Base-by-base conservation (phyloP, 2,113 vertebrate genomes). In the Amia ocellicauda region DNA sequence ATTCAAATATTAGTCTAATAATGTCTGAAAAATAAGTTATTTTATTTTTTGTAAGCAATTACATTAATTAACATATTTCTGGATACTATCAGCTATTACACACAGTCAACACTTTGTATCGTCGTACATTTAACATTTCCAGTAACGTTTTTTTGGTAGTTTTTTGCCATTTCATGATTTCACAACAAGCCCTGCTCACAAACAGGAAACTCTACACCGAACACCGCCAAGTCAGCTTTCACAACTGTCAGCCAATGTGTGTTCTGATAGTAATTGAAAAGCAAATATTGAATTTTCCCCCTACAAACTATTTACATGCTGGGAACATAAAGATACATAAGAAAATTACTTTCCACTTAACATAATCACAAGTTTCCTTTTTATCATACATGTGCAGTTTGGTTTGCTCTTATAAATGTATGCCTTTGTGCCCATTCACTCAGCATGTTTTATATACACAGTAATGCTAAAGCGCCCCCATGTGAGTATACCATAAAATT, bases 231-330 rank as follows among this genome's bases (percentile, higher is more conserved):
- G 63, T 51, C 60, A 52, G 59, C 43, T 74, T 70, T 71, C 63
- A 56, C 31, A 60, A 63, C 56, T 41, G 43, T 27, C 3, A 20
- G 20, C 43, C 36, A 42, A 1, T 3, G 24, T 49, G 58, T 24
- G 47, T n/a, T 56, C 66, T 28, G 54, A 59, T 40, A n/a, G 52
- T 69, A 56, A 74, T 41, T 61, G 63, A 22, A 76, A 68, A 75
- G 78, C 56, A 82, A 87, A 87, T 88, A 85, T 86, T 83, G 69
- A 68, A 68, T 70, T 83, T 84, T 82, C 77, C 73, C n/a, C 61
- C 3, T n/a, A 67, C 68, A 59, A 40, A 19, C 31, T 64, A 57
- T 40, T 59, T 36, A 73, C 64, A 41, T 3, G 23, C 47, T 36
- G 16, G 4, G 58, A n/a, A 1, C 40, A 59, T 3, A 72, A 45